phyloP scores from a whole-genome alignment of 2,113 vertebrate species.

The Tachysurus vachellii region DNA sequence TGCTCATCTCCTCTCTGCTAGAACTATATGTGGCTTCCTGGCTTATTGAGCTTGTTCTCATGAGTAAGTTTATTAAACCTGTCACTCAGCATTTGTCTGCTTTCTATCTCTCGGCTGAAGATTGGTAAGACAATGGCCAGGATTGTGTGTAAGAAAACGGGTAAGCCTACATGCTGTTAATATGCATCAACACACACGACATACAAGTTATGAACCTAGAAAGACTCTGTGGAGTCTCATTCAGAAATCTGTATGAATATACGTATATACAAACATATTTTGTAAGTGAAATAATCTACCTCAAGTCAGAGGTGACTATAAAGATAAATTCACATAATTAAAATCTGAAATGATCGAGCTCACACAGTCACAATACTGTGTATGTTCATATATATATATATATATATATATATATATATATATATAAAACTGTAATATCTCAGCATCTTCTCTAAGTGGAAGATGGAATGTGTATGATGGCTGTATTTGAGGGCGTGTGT shows the following conservation, averaged over 20 bases:
- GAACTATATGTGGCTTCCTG: constrained; percentile 2
- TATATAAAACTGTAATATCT: not conserved
- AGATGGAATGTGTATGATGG: not conserved
- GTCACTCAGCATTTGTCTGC: constrained; percentile 51
- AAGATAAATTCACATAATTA: not conserved
- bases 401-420: too few relatives aligned
- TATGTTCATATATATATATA: not conserved
- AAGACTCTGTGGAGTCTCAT: not conserved
- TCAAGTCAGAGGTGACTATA: not conserved
- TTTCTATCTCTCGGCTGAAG: constrained; percentile 11
- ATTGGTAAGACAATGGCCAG: not conserved
- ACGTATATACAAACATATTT: not conserved
- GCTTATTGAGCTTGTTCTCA: constrained; percentile 11
- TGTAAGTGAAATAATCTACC: not conserved
- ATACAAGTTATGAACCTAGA: not conserved
- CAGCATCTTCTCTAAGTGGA: not conserved
- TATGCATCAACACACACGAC: not conserved
- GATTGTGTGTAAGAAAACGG: not conserved
- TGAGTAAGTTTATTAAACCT: constrained; percentile 47
- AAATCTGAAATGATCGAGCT: not conserved
- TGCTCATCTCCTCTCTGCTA: not conserved
- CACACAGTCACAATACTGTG: not conserved
- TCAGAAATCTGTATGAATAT: not conserved
- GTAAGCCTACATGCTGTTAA: not conserved
- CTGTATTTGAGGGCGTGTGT: constrained; percentile 3